These are phyloP conservation scores for Leptodactylus fuscus DNA, from an alignment of 2,113 vertebrate species.

Conservation along the genomic window DNA sequence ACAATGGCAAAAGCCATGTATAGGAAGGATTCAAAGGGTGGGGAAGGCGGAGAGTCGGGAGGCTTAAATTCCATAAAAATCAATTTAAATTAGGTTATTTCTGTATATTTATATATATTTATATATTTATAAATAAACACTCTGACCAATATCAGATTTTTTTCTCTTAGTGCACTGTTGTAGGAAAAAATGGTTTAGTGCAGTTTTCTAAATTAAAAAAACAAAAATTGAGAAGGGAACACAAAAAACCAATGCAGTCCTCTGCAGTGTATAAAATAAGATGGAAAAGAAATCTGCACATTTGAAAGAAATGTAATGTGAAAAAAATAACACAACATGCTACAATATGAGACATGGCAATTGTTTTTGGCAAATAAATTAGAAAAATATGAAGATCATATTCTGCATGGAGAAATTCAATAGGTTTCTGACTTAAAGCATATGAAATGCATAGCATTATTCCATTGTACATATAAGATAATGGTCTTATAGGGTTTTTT, in stretches of 20 bases:
- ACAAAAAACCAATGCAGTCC: slow-evolving; percentile 72
- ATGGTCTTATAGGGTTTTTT: slow-evolving; percentile 70
- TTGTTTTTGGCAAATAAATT: slow-evolving; percentile 93
- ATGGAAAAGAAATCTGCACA: slow-evolving; percentile 70
- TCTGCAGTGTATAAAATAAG: slow-evolving; percentile 74
- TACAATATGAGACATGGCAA: slow-evolving; percentile 80
- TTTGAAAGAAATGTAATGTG: slow-evolving; percentile 63
- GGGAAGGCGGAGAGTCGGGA: slow-evolving; percentile 35
- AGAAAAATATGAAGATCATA: slow-evolving; percentile 80
- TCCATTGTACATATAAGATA: slow-evolving; percentile 75
- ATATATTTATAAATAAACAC: slow-evolving; percentile 93
- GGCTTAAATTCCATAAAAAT: slow-evolving; percentile 79
- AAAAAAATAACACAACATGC: slow-evolving; percentile 76
- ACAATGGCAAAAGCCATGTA: slow-evolving; percentile 67
- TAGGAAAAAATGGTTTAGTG: slow-evolving; percentile 93
- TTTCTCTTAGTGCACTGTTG: slow-evolving; percentile 95
- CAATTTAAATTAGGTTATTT: slow-evolving; percentile 92
- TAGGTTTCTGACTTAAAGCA: slow-evolving; percentile 77
- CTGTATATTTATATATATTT: slow-evolving; percentile 70
- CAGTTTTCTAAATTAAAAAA: slow-evolving; percentile 81
- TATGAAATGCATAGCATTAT: slow-evolving; percentile 90
- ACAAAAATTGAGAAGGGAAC: slow-evolving; percentile 79
- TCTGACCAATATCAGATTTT: slow-evolving; percentile 87
- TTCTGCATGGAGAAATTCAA: slow-evolving; percentile 77
- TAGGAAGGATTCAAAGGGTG: slow-evolving; percentile 69